Evolutionary conservation across 2,113 vertebrate species (phyloP), one percentile per base, ranked within the genome.

Genomic region (Limnothrissa miodon): DNA sequence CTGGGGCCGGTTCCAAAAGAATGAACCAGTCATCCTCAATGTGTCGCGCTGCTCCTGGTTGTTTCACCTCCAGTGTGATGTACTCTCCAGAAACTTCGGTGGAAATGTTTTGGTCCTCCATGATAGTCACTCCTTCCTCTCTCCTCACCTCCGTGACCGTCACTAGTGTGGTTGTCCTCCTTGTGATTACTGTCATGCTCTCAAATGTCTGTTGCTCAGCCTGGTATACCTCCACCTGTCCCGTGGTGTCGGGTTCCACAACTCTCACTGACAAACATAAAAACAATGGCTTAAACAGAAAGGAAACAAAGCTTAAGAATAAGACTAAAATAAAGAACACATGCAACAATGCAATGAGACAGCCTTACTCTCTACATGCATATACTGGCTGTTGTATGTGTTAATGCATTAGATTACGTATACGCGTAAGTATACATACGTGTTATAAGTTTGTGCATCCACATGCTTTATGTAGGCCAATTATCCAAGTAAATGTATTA

Each of bases 1-100:
- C 62, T 70, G 62, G 66, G 66, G 33, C 15, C 15, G 29, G 66
- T 33, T 74, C 66, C 11, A 74, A 74, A 36, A 74, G 66, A 4
- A 74, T 39, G 66, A 36, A 74, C 85, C 85, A 86, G 80, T 86
- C 85, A 5, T 86, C 83, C 33, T 80, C 39, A 46, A 80, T 39
- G 10, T 84, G 56, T 53, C 45, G 9, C 23, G 29, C 29, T n/a
- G 45, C 21, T 33, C 39, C 79, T 46, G 83, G 51, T 25, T 10
- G 48, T 45, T 66, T 66, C 83, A 36, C 33, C 29, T 74, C 9
- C 36, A 33, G 13, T 74, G 66, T 29, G 66, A 74, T 74, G 33
- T 74, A 74, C 11, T 74, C 29, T 74, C 66, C 66, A 36, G 25
- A 13, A 33, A 0, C 36, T 33, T 74, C 66, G 15, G 66, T 29